Evolutionary conservation across 2,113 vertebrate species (phyloP), one percentile per base, ranked within the genome.

Genomic region (Pseudorasbora parva): DNA sequence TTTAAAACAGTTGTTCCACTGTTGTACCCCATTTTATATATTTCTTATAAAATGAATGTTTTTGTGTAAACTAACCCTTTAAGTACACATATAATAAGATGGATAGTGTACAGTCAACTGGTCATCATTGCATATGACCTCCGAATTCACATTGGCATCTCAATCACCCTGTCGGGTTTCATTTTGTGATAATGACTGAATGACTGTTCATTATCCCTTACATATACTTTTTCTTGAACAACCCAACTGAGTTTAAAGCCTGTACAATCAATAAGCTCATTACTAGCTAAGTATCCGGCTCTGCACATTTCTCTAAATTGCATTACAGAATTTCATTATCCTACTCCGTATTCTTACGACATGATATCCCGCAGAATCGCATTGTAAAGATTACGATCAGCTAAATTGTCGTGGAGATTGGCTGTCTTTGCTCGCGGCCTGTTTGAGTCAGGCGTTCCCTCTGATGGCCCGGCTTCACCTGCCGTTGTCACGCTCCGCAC

Each of bases 271-370:
- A 81, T 81, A 69, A 19, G 43, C 25, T 23, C 64, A 81, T 71
- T 56, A 43, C 8, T 23, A 23, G 19, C 60, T 14, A 68, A 80
- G 78, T 47, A 80, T 68, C 60, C 17, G 2, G n/a, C 79, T 81
- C 79, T 33, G 79, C 79, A 81, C 49, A 54, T 81, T 81, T 68
- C 62, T 54, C 79, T 25, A 69, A 81, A 71, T 71, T 81, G 66
- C 60, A 66, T 80, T 80, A 80, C 43, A 51, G 51, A 80, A 66
- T 66, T 33, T 81, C 79, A 81, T 81, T 81, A 81, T 81, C 78
- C 45, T 30, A 51, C 78, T 79, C 43, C 25, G 8, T 47, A 79
- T 41, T 49, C 47, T 81, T 56, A 69, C 64, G 8, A 69, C 79
- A 47, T 59, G 54, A 56, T 68, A 84, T 84, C 45, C 25, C 30